phyloP scores from a whole-genome alignment of 2,797 vertebrate genomes.

The Ceryle rudis region DNA sequence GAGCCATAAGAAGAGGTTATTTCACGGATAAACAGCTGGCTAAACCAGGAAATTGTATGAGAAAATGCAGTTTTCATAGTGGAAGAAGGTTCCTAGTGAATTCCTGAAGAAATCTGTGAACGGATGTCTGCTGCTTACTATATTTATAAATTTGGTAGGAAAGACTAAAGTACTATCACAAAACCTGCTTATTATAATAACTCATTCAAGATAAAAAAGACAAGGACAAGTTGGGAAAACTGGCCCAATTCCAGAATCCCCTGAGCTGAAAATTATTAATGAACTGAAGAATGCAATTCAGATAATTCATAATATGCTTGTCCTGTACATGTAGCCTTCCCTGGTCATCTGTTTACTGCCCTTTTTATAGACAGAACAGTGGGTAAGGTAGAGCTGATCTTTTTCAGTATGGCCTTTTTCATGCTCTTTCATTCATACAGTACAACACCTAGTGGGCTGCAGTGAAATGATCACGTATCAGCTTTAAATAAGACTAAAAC shows the following conservation, averaged over 20 bases:
- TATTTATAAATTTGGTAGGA: background rate
- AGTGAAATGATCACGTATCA: background rate
- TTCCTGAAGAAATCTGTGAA: background rate
- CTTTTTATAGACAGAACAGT: background rate
- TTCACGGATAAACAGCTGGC: background rate
- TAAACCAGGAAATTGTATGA: background rate
- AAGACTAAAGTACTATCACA: background rate
- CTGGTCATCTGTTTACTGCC: background rate
- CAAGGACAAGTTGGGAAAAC: background rate
- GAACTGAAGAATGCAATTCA: background rate
- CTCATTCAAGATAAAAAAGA: background rate
- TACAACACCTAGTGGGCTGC: background rate
- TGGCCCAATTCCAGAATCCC: background rate
- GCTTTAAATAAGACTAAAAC: background rate
- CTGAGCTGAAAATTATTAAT: background rate
- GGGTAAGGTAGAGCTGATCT: background rate
- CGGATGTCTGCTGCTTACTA: background rate
- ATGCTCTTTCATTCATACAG: background rate
- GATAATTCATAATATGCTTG: background rate
- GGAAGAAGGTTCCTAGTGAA: background rate
- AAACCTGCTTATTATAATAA: background rate
- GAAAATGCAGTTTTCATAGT: background rate
- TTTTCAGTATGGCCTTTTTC: background rate
- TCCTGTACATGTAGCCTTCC: background rate
- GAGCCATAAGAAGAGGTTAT: background rate